Conservation (phyloP, 2,113 vertebrate genomes). For the Rhinopomastus cyanomelas region DNA sequence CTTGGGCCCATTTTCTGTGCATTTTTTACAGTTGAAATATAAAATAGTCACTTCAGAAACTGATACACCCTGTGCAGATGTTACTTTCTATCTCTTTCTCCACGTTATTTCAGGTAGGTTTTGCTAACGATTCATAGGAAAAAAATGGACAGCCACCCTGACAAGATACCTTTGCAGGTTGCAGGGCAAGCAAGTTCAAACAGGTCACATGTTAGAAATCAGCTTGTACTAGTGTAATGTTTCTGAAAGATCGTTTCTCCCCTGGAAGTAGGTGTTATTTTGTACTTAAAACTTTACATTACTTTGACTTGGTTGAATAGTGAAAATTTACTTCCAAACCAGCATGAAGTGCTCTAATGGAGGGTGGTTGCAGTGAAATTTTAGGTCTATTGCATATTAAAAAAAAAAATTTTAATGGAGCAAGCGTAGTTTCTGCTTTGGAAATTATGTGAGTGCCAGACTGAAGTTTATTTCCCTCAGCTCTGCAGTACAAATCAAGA, state of each 20-base stretch:
- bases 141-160: background rate
- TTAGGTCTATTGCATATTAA: background rate
- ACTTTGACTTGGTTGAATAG: background rate
- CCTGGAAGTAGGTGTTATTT: background rate
- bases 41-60: background rate
- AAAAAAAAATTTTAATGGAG: background rate
- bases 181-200: background rate
- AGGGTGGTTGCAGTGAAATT: background rate
- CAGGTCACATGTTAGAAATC: background rate
- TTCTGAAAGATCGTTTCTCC: background rate
- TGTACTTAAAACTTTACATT: background rate
- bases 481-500: background rate
- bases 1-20: background rate
- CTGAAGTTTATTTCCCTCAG: background rate
- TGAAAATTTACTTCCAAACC: background rate
- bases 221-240: background rate
- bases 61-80: background rate
- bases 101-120: background rate
- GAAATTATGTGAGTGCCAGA: background rate
- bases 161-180: background rate
- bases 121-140: background rate
- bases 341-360: background rate
- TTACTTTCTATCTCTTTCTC: background rate
- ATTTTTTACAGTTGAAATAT: background rate
- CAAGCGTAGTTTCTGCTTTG: background rate